phyloP scores from a whole-genome alignment of 2,888 invertebrate species.

The Anaspis maculata region DNA sequence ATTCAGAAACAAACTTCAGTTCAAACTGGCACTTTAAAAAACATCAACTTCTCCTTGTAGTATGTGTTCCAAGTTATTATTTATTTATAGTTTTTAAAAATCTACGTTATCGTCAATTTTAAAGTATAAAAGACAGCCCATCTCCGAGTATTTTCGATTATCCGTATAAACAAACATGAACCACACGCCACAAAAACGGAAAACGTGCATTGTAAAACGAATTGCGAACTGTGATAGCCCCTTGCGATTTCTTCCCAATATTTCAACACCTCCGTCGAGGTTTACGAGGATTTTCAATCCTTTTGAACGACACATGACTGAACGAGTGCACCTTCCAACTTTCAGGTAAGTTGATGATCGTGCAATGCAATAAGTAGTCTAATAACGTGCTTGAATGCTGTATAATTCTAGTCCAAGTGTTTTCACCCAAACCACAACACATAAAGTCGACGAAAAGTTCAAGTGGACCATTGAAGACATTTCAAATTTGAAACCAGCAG shows the following conservation, averaged over 20 bases:
- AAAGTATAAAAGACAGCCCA: no score
- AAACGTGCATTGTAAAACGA: no score
- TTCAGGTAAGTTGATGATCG: slow-evolving; percentile 50
- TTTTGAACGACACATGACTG: slow-evolving; percentile 57
- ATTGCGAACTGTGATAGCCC: slow-evolving; percentile 36
- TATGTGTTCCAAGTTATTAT: no score
- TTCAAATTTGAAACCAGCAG: slow-evolving; percentile 57
- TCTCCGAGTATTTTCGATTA: no score
- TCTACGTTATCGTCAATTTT: no score
- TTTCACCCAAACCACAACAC: slow-evolving; percentile 35
- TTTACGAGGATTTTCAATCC: slow-evolving; percentile 56
- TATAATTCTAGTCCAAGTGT: slow-evolving; percentile 36
- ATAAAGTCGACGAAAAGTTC: slow-evolving; percentile 45
- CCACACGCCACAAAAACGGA: no score
- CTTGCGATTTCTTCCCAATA: slow-evolving; percentile 38
- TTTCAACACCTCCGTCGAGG: slow-evolving; percentile 51
- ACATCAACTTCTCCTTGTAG: no score
- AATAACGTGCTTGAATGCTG: slow-evolving; percentile 1
- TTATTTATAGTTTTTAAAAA: no score
- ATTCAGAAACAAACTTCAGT: no score
- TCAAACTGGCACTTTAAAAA: no score
- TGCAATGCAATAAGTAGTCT: slow-evolving; percentile 2
- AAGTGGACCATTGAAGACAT: slow-evolving; percentile 66
- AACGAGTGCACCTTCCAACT: slow-evolving; percentile 57
- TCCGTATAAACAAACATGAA: no score